Conservation (phyloP, 2,113 vertebrate genomes). For the Gymnobelideus leadbeateri region DNA sequence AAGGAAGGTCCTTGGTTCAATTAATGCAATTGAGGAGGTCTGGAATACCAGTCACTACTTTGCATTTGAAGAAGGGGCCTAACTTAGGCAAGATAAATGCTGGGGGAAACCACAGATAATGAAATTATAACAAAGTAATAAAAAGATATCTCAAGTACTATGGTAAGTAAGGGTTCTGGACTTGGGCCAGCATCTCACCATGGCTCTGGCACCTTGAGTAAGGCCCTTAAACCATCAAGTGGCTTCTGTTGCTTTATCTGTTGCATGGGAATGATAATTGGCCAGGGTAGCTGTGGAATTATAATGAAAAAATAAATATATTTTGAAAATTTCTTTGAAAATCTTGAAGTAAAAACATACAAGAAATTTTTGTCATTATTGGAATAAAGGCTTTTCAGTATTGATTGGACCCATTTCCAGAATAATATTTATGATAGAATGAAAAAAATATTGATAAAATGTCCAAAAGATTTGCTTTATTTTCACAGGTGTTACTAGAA, state of each 20-base stretch:
- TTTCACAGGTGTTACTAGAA: constrained; percentile 68
- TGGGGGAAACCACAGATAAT: not conserved
- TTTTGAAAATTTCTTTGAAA: not conserved
- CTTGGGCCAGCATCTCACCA: not conserved
- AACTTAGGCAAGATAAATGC: not conserved
- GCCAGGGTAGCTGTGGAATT: not conserved
- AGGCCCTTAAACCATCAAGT: not conserved
- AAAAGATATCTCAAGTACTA: not conserved
- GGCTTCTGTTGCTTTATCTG: not conserved
- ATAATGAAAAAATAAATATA: constrained; percentile 20
- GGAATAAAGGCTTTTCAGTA: constrained; percentile 3
- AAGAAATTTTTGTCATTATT: constrained; percentile 16
- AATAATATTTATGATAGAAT: constrained; percentile 43
- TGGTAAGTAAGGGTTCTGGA: no score
- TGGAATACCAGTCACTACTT: not conserved
- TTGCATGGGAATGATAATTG: not conserved
- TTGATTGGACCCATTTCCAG: constrained; percentile 54
- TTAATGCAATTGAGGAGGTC: not conserved
- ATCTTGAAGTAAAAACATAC: constrained; percentile 21
- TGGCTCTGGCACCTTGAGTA: not conserved
- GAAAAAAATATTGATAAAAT: constrained; percentile 37
- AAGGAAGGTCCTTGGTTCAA: not conserved
- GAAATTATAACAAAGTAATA: not conserved
- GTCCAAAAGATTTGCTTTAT: constrained; percentile 50
- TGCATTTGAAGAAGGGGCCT: not conserved